Conservation (phyloP, 1,140 invertebrate species). For the Battus philenor region DNA sequence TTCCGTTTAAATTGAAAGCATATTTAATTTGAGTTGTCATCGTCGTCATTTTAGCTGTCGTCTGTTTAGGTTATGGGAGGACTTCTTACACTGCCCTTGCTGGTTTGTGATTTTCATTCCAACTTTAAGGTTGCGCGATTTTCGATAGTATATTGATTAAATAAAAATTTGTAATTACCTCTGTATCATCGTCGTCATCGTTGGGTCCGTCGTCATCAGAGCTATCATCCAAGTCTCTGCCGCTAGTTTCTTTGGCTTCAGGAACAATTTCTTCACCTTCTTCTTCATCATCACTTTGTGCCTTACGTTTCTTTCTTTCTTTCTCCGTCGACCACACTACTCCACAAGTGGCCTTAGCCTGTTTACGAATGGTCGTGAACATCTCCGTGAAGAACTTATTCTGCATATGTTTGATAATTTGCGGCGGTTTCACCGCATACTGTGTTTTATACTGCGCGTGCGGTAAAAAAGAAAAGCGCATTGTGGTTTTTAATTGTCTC, state of each 20-base stretch:
- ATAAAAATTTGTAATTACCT: conserved; percentile 62
- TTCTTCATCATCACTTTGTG: conserved; percentile 75
- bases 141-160: no score
- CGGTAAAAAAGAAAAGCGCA: conserved; percentile 86
- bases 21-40: no score
- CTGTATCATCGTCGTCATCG: conserved; percentile 78
- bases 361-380: conserved; percentile 76
- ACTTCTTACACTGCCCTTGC: no score
- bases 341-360: conserved; percentile 56
- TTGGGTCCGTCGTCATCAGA: conserved; percentile 90
- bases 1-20: no score
- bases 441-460: conserved; percentile 82
- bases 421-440: conserved; percentile 81
- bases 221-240: conserved; percentile 77
- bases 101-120: no score
- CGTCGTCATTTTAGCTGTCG: no score
- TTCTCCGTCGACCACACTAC: conserved; percentile 55
- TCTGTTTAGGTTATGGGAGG: no score
- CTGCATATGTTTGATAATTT: conserved; percentile 83
- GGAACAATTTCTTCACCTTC: conserved; percentile 79
- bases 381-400: conserved; percentile 80
- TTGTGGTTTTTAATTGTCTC: conserved; percentile 76
- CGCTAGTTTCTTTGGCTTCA: conserved; percentile 76
- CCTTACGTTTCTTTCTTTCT: conserved; percentile 47
- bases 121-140: no score